A percentile compares a stretch with the other conserved stretches of the same genome.
Conservation (phyloP, 2,888 invertebrate species). For the Acleris sparsana region DNA sequence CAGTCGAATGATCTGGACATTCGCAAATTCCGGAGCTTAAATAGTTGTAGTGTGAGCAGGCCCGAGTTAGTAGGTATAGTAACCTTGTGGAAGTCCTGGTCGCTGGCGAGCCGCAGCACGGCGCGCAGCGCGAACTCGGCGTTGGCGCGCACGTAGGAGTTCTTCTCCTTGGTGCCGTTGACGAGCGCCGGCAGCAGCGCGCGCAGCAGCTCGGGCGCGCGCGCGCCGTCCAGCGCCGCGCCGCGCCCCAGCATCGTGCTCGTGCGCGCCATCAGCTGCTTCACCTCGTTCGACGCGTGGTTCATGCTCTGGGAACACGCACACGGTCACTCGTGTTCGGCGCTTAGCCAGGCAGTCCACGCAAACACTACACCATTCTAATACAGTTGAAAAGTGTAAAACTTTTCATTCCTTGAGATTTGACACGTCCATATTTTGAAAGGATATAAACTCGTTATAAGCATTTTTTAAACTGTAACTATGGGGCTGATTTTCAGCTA, state of each 20-base stretch:
- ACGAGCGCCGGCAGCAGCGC: constrained; percentile 94
- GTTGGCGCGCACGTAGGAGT: constrained; percentile 96
- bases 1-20: too few species aligned
- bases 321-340: too few species aligned
- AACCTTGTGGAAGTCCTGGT: constrained; percentile 89
- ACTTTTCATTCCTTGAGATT: too few species aligned
- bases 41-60: neutral
- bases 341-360: too few species aligned
- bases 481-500: too few species aligned
- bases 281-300: constrained; percentile 96
- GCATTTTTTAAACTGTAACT: too few species aligned
- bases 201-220: constrained; percentile 87
- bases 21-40: too few species aligned
- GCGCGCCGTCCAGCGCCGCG: constrained; percentile 39
- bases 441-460: too few species aligned
- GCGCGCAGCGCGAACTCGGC: constrained; percentile 96
- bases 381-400: too few species aligned
- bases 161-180: constrained; percentile 99
- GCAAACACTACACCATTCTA: too few species aligned
- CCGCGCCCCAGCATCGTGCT: constrained; percentile 89
- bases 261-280: constrained; percentile 93
- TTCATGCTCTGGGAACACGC: constrained; percentile 90
- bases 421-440: too few species aligned
- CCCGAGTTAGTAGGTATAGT: neutral
- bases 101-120: constrained; percentile 90